A percentile compares a stretch with the other conserved stretches of the same genome.
Evolutionary conservation across 2,113 vertebrate species (phyloP).

Genomic region (Lampris incognitus): DNA sequence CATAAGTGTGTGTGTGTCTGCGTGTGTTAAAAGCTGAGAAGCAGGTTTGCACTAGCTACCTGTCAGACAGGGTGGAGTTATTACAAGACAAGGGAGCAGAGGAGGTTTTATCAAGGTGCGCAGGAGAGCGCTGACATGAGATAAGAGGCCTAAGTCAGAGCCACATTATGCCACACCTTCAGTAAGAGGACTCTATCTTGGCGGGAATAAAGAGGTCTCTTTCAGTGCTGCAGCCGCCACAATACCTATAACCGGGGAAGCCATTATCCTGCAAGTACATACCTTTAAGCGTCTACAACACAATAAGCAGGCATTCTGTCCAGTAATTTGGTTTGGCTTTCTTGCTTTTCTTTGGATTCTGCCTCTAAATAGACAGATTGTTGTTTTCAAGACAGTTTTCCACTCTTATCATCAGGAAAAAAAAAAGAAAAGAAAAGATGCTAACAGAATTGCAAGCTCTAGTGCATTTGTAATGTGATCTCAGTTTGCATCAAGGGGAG

Average conservation of each 20-base stretch:
- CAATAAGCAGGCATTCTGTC: constrained; percentile 67
- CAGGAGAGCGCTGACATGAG: constrained; percentile 66
- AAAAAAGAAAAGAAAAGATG: background rate
- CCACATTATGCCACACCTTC: constrained; percentile 74
- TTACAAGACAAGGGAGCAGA: constrained; percentile 65
- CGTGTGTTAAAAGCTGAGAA: constrained; percentile 54
- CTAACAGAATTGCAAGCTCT: constrained; percentile 19
- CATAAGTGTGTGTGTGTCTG: constrained; percentile 13
- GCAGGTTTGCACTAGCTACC: constrained; percentile 51
- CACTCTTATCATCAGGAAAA: too few relatives aligned
- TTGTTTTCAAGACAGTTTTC: constrained; percentile 53
- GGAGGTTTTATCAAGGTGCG: constrained; percentile 74
- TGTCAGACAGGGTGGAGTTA: constrained; percentile 69
- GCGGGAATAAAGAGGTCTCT: constrained; percentile 72
- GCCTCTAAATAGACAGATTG: constrained; percentile 62
- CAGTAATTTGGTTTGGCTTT: constrained; percentile 71
- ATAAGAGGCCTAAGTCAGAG: constrained; percentile 71
- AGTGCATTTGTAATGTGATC: constrained; percentile 24
- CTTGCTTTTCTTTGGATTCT: constrained; percentile 61
- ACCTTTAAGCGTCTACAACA: constrained; percentile 76
- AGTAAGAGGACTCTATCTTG: constrained; percentile 72
- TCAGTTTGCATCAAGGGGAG: constrained; percentile 14
- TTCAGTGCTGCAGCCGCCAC: constrained; percentile 62
- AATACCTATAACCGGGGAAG: constrained; percentile 63
- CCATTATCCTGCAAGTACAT: constrained; percentile 74